Evolutionary conservation across 2,888 invertebrate genomes (phyloP), one percentile per base, ranked within the genome.

Genomic region (Andrena marginata): DNA sequence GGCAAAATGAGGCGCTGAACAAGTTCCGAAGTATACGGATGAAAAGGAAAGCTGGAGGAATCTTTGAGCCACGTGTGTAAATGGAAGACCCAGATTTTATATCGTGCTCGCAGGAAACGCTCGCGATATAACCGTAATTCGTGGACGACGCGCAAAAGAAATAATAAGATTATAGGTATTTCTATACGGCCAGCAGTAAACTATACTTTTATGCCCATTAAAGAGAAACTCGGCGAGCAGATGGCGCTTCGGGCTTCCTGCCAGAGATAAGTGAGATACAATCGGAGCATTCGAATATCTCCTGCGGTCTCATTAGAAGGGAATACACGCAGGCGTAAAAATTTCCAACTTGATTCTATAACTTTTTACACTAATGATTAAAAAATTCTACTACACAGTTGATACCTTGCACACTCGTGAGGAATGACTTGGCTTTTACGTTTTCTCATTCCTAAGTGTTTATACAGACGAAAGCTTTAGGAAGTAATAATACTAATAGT

Each of bases 191-290:
- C 56, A 42, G 71, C 74, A 65, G 73, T 85, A 85, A 85, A 85
- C 54, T 82, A 78, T 63, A 68, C 59, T 82, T 82, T 82, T 82
- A 85, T 85, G 64, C 67, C 76, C 85, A 82, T 85, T 85, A 85
- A 85, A 59, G 79, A 71, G 79, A 85, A 85, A 82, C 74, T 82
- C 65, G 60, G 54, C 76, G 76, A 79, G 73, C 74, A 64, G 68
- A 70, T 70, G 79, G 71, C 71, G 82, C 80, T 81, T 69, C 67
- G 73, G 78, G 77, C 78, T 81, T 77, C 71, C 78, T 71, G 82
- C 79, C 77, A 33, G 60, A 71, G 84, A 84, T 85, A 77, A 71
- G 83, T 82, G 83, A 78, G 83, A 82, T 75, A 74, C 63, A 77
- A 82, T 85, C 70, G 64, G 13, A 67, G 42, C 77, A 65, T 75